Evolutionary conservation across 2,888 invertebrate species (phyloP).

Genomic region (Andrena trimmerana): DNA sequence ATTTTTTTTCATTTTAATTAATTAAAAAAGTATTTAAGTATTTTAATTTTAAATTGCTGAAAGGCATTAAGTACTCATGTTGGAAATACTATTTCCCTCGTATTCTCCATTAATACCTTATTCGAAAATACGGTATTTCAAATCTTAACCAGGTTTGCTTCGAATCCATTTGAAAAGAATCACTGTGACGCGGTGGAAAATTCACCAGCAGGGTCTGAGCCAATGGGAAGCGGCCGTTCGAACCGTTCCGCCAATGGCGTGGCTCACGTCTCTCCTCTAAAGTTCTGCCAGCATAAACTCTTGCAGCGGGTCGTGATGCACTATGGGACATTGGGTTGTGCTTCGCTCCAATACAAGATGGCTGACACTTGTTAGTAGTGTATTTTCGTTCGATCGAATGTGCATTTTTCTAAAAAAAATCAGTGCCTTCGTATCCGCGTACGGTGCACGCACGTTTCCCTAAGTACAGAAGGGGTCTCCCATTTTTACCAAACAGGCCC

Average conservation of each 20-base stretch:
- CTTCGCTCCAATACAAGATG: conserved; percentile 83
- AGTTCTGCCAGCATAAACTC: conserved; percentile 43
- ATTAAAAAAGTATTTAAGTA: no score
- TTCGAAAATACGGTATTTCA: background rate
- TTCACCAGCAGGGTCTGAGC: conserved; percentile 16
- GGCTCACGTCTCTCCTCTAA: conserved; percentile 32
- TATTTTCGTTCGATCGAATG: conserved; percentile 78
- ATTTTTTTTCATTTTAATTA: background rate
- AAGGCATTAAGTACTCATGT: no score
- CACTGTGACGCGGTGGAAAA: conserved; percentile 13
- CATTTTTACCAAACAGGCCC: conserved; percentile 47
- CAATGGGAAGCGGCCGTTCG: conserved; percentile 39
- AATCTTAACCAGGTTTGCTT: background rate
- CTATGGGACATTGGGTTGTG: conserved; percentile 72
- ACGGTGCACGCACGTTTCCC: conserved; percentile 42
- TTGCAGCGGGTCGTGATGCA: conserved; percentile 68
- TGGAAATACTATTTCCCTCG: background rate
- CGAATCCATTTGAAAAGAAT: conserved; percentile 38
- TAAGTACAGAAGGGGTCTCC: conserved; percentile 49
- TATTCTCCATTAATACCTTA: background rate
- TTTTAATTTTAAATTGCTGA: no score
- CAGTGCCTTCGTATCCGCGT: conserved; percentile 71
- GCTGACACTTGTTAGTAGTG: conserved; percentile 86
- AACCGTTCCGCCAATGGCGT: conserved; percentile 41
- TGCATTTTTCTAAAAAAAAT: conserved; percentile 71